Conservation (phyloP, 1,140 invertebrate species). For the Laupala kohalensis region DNA sequence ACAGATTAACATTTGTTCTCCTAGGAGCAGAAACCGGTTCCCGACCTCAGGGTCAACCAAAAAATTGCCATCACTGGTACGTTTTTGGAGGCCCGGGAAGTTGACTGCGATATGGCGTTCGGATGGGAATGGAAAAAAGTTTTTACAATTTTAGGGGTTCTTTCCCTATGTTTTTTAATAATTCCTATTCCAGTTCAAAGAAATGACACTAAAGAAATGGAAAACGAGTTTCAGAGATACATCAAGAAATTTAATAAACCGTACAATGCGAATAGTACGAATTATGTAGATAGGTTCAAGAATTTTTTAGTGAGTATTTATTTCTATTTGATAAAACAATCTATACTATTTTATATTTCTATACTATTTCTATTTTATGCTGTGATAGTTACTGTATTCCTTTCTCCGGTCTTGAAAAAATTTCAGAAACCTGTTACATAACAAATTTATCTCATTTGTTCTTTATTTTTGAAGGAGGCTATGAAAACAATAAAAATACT, state of each 20-base stretch:
- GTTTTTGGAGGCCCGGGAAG: too few species aligned
- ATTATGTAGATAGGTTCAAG: constrained; percentile 42
- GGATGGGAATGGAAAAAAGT: constrained; percentile 33
- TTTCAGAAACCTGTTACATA: background rate
- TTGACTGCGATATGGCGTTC: constrained; percentile 12
- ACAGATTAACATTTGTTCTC: too few species aligned
- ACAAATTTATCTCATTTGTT: background rate
- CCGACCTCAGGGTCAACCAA: too few species aligned
- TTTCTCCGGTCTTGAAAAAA: background rate
- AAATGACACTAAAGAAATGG: constrained; percentile 19
- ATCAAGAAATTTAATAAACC: constrained; percentile 50
- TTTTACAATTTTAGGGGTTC: constrained; percentile 22
- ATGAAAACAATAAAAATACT: constrained; percentile 43
- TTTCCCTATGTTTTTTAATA: constrained; percentile 34
- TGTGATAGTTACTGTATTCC: constrained; percentile 1
- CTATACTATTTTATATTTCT: background rate
- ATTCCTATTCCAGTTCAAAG: constrained; percentile 33
- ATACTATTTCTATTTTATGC: background rate
- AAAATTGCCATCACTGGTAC: too few species aligned
- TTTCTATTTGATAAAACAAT: constrained; percentile 11
- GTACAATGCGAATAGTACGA: constrained; percentile 39
- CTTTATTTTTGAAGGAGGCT: constrained; percentile 35
- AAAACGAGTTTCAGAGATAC: constrained; percentile 43
- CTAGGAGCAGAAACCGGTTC: too few species aligned
- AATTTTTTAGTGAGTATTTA: constrained; percentile 46